Percentiles rank a stretch among this genome's conserved stretches.
Evolutionary conservation across 2,888 invertebrate genomes (phyloP).

Genomic region (Ametastegia equiseti): DNA sequence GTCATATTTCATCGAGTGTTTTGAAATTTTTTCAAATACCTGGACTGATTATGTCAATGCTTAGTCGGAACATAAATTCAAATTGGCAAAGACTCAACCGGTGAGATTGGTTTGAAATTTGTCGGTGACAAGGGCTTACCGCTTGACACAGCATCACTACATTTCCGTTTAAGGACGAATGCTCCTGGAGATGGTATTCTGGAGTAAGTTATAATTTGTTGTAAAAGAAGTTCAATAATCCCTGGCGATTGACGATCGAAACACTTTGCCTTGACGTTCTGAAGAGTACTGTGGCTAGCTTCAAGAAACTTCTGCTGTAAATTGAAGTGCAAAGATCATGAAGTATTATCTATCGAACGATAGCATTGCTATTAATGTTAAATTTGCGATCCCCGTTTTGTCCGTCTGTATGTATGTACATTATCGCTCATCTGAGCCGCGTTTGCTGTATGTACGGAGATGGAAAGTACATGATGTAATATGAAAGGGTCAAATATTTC

Average conservation of each 20-base stretch:
- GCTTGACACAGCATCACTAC: constrained; percentile 39
- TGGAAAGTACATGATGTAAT: constrained; percentile 28
- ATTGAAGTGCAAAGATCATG: constrained; percentile 56
- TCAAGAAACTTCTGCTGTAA: neutral
- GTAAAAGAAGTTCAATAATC: neutral
- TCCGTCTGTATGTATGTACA: neutral
- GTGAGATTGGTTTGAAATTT: too few relatives aligned
- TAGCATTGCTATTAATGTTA: constrained; percentile 44
- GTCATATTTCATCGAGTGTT: too few relatives aligned
- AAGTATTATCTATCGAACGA: constrained; percentile 54
- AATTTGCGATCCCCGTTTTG: constrained; percentile 9
- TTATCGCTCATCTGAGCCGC: constrained; percentile 26
- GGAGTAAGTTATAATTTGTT: neutral
- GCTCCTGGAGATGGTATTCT: neutral
- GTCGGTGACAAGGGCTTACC: neutral
- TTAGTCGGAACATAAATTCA: neutral
- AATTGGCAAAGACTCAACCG: too few relatives aligned
- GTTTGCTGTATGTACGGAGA: neutral
- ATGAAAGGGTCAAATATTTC: neutral
- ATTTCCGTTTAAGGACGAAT: constrained; percentile 15
- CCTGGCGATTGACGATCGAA: neutral
- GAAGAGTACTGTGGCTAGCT: constrained; percentile 21
- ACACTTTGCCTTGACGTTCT: constrained; percentile 31
- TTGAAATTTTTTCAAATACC: neutral
- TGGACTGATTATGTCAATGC: too few relatives aligned